Conservation (phyloP, 2,888 invertebrate genomes). For the Eristalinus sepulchralis region DNA sequence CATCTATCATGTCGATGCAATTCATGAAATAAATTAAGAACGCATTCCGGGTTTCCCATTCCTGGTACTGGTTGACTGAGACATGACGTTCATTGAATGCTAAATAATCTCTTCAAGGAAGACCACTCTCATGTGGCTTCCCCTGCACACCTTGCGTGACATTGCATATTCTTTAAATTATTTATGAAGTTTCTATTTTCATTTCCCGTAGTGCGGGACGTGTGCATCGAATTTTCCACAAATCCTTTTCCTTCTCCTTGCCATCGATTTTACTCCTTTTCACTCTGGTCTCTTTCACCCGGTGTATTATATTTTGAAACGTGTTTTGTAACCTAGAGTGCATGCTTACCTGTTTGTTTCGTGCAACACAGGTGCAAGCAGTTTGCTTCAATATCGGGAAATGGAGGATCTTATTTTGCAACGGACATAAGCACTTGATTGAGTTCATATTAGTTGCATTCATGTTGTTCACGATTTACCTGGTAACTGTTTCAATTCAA, state of each 20-base stretch:
- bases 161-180: slow-evolving; percentile 16
- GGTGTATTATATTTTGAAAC: neutral
- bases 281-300: neutral
- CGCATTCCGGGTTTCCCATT: too few species aligned
- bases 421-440: neutral
- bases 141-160: neutral
- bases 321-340: neutral
- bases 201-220: neutral
- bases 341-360: neutral
- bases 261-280: neutral
- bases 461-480: too few species aligned
- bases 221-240: slow-evolving; percentile 10
- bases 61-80: neutral
- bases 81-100: neutral
- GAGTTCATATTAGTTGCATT: neutral
- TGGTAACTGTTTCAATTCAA: too few species aligned
- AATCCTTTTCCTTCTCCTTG: slow-evolving; percentile 9
- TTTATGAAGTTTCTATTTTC: slow-evolving; percentile 11
- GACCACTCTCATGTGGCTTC: neutral
- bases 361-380: neutral
- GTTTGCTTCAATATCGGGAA: neutral
- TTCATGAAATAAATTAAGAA: too few species aligned
- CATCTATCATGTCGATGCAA: too few species aligned
- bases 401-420: neutral
- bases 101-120: neutral